Evolutionary conservation across 2,888 invertebrate genomes (phyloP), one percentile per base, ranked within the genome.

Genomic region (Anodontia alba): DNA sequence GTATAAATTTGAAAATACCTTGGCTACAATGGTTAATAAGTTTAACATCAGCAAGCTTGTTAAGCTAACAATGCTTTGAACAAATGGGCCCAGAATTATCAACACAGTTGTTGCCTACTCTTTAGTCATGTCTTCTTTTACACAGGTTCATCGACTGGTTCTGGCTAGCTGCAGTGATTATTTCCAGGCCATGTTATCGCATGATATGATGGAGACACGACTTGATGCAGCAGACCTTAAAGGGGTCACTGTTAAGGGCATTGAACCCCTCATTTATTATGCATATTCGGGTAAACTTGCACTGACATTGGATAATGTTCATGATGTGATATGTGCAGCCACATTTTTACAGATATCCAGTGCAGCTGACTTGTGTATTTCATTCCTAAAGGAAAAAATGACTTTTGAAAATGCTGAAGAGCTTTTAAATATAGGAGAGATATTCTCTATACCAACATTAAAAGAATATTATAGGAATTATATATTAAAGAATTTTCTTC

Each of bases 401-500:
- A 86, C 84, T 26, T 88, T 88, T 78, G 86, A 88, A 68, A 88
- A 88, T 81, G 87, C 88, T 2, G 84, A 87, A 54, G 84, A 86
- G 1, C 75, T 86, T 1, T 72, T 88, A 26, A 84, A 78, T 69
- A 87, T 88, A 43, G 88, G 86, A n/a, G 88, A 88, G 36, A 73
- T 87, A 42, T 87, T 85, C 51, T 83, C 86, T 77, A 81, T 88
- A 54, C 76, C 87, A 31, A 42, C 71, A 2, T 73, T 88, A 12
- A 81, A 81, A 68, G 84, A 80, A 49, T 86, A 87, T 73, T 87
- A 88, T 54, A 80, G 87, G n/a, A 80, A 83, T 73, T 88, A 82
- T 73, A 78, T 88, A 57, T 66, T 88, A 62, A 80, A 80, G 46
- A 88, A 88, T 74, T 88, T 88, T 42, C 73, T 87, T 20, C 57